Evolutionary conservation across 2,888 invertebrate genomes (phyloP).

Genomic region (Himalopsyche japonica): DNA sequence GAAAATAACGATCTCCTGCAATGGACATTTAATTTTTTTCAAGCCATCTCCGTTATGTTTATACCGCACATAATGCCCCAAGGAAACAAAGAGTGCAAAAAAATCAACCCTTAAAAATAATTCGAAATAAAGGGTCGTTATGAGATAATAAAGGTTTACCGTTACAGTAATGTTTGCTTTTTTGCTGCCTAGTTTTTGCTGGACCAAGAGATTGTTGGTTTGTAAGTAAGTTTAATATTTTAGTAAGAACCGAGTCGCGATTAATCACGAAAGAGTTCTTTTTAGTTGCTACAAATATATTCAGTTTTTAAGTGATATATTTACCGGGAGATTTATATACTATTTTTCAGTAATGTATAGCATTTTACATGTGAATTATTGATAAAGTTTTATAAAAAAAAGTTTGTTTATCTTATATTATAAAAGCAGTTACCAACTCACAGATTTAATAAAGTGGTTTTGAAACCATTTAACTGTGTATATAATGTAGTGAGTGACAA

Average conservation of each 20-base stretch:
- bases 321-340: too few species aligned
- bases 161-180: neutral
- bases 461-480: neutral
- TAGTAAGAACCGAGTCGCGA: neutral
- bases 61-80: constrained; percentile 16
- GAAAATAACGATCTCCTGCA: neutral
- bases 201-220: neutral
- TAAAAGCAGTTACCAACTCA: too few species aligned
- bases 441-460: neutral
- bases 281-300: neutral
- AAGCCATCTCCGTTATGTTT: constrained; percentile 18
- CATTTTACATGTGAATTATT: too few species aligned
- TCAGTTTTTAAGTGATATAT: neutral
- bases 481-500: neutral
- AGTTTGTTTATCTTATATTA: too few species aligned
- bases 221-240: neutral
- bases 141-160: neutral
- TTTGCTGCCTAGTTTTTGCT: neutral
- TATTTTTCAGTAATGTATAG: too few species aligned
- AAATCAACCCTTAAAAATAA: constrained; percentile 20
- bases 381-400: too few species aligned
- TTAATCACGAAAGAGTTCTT: neutral
- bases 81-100: constrained; percentile 7
- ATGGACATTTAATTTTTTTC: neutral
- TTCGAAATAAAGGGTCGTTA: neutral